Base-by-base conservation (phyloP, 2,888 invertebrate species). In the Limulus polyphemus region DNA sequence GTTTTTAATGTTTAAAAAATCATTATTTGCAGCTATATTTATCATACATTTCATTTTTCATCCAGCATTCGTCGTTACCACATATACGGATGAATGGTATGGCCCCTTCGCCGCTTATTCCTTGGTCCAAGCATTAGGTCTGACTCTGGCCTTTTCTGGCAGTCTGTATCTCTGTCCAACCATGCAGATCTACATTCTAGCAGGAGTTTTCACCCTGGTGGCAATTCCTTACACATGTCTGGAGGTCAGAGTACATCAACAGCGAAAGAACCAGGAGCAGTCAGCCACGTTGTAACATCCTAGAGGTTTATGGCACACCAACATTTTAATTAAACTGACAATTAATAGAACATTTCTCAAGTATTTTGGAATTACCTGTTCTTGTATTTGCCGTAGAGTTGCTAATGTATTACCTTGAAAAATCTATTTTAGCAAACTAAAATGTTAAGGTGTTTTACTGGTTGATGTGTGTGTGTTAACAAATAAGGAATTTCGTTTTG, bases 91-190 rank as follows among this genome's bases (percentile, higher is more conserved):
- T 16, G 16, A 54, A 16, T 54, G 54, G 54, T 32, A 54, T 17
- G 54, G 16, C 54, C 54, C 54, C 54, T 54, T 54, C 14, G 16
- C 54, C 11, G 32, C 54, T 17, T 54, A 54, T 54, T 54, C 16
- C 32, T 17, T 14, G n/a, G 16, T 54, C 32, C 54, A 54, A 54
- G 54, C 54, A 16, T 17, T 54, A 17, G 54, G 54, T 12, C 54
- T 54, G 16, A 17, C 16, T n/a, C 16, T 54, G 11, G 54, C 54
- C 14, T 54, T 54, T 3, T 16, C 16, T 54, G 16, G 54, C 54
- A 54, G 54, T 54, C 32, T 54, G 16, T 32, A 11, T 54, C 32
- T 54, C 16, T 54, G 54, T 14, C 16, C 11, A 11, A 32, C 16
- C 11, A 11, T 54, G 54, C 10, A 54, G 32, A 16, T 54, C 54